A percentile compares a stretch with the other conserved stretches of the same genome.
phyloP scores from a whole-genome alignment of 2,797 vertebrate genomes.

The Anniella stebbinsi region DNA sequence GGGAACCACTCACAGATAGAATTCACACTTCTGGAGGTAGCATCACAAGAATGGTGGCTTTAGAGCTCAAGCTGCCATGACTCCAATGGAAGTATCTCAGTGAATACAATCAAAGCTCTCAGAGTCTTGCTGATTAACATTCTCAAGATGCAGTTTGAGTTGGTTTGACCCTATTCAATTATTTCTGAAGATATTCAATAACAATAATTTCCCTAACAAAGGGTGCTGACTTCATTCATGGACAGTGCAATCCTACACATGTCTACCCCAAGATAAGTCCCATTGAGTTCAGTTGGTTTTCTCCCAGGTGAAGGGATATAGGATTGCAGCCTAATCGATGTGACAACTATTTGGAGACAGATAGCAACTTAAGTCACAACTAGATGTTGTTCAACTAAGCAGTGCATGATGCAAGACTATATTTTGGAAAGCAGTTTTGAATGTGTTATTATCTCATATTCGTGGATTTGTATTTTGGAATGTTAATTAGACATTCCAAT shows the following conservation, averaged over 20 bases:
- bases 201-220: slow-evolving; percentile 40
- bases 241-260: no score
- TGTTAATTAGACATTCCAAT: slow-evolving; percentile 36
- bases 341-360: slow-evolving; percentile 44
- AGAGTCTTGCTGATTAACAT: slow-evolving; percentile 22
- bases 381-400: slow-evolving; percentile 54
- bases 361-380: slow-evolving; percentile 40
- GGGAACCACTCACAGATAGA: slow-evolving; percentile 10
- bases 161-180: slow-evolving; percentile 47
- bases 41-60: slow-evolving; percentile 2
- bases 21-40: slow-evolving; percentile 20
- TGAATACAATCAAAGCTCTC: slow-evolving; percentile 33
- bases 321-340: slow-evolving; percentile 43
- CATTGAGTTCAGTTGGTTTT: not conserved
- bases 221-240: slow-evolving; percentile 39
- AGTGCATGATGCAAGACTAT: slow-evolving; percentile 51
- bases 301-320: not conserved
- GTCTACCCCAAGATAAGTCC: not conserved
- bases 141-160: slow-evolving; percentile 37
- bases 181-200: slow-evolving; percentile 69
- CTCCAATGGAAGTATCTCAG: slow-evolving; percentile 14
- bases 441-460: slow-evolving; percentile 46
- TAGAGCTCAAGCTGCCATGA: slow-evolving; percentile 33
- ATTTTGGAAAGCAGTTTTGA: slow-evolving; percentile 47
- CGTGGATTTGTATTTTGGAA: slow-evolving; percentile 14